phyloP scores from a whole-genome alignment of 2,888 invertebrate species.

The Lamproptera curius region DNA sequence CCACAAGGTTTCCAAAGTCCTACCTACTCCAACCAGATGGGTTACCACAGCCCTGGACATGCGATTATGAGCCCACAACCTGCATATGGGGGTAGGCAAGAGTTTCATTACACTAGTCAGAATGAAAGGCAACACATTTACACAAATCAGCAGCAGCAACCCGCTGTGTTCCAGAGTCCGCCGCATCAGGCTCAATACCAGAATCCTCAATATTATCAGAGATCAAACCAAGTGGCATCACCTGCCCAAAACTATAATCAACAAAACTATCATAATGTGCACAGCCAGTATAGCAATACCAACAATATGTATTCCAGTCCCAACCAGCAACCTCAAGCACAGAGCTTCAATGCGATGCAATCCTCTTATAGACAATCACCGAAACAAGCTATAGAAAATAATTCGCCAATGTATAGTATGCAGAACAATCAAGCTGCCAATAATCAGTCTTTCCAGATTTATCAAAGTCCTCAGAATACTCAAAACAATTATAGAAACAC shows the following conservation, averaged over 20 bases:
- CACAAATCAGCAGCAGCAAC: constrained; percentile 47
- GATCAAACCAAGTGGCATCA: constrained; percentile 42
- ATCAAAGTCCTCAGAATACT: constrained; percentile 58
- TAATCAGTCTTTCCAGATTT: constrained; percentile 60
- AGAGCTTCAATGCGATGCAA: constrained; percentile 54
- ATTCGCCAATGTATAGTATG: constrained; percentile 42
- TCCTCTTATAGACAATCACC: constrained; percentile 56
- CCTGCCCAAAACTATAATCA: constrained; percentile 49
- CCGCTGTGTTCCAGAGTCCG: constrained; percentile 57
- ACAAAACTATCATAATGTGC: constrained; percentile 52
- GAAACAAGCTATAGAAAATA: constrained; percentile 50
- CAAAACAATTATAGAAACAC: constrained; percentile 50
- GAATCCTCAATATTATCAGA: constrained; percentile 62
- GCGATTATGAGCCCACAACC: constrained; percentile 67
- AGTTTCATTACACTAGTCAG: constrained; percentile 59
- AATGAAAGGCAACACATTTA: constrained; percentile 61
- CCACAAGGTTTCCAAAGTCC: constrained; percentile 67
- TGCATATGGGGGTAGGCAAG: constrained; percentile 51
- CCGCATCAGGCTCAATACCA: constrained; percentile 66
- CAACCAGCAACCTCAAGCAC: constrained; percentile 41
- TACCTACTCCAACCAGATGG: constrained; percentile 60
- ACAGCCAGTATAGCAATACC: constrained; percentile 53
- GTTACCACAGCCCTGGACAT: constrained; percentile 62
- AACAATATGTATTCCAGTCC: constrained; percentile 46
- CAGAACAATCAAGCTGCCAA: constrained; percentile 43